phyloP scores from a whole-genome alignment of 2,797 vertebrate genomes.

The Ctenochaetus hawaiiensis region DNA sequence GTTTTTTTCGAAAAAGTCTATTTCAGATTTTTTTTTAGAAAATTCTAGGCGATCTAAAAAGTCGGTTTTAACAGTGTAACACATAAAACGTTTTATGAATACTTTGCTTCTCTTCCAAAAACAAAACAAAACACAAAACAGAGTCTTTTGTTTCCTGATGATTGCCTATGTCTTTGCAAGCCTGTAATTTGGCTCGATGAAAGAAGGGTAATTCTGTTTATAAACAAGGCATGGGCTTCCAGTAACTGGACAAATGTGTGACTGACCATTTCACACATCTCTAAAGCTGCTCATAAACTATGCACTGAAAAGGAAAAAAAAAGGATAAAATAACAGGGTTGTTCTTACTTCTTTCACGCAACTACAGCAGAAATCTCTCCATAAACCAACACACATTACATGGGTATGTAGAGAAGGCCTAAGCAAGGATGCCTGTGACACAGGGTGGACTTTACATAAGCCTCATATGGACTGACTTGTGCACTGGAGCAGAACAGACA shows the following conservation, averaged over 20 bases:
- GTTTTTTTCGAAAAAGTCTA: background rate
- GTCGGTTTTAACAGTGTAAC: constrained; percentile 9
- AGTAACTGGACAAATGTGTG: constrained; percentile 24
- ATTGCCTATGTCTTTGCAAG: constrained; percentile 15
- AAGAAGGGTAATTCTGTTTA: constrained; percentile 23
- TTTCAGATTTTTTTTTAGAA: constrained; percentile 1
- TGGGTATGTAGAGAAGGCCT: constrained; percentile 11
- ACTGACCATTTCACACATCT: constrained; percentile 29
- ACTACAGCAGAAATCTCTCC: constrained; percentile 33
- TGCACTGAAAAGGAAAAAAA: constrained; percentile 5
- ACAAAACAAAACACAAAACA: constrained; percentile 24
- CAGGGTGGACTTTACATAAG: constrained; percentile 67
- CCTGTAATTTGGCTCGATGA: constrained; percentile 31
- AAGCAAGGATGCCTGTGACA: constrained; percentile 43
- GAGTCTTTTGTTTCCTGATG: constrained; percentile 25
- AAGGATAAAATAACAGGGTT: constrained; percentile 9
- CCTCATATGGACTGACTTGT: constrained; percentile 64
- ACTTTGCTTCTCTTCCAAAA: constrained; percentile 32
- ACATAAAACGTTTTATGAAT: constrained; percentile 34
- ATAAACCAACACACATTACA: constrained; percentile 29
- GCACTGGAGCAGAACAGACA: constrained; percentile 69
- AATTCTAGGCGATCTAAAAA: constrained; percentile 10
- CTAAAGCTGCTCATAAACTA: background rate
- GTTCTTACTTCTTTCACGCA: constrained; percentile 21
- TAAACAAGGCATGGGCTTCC: constrained; percentile 28